A percentile compares a stretch with the other conserved stretches of the same genome.
Evolutionary conservation across 2,797 vertebrate species (phyloP).

Genomic region (Enteromius argenteus): DNA sequence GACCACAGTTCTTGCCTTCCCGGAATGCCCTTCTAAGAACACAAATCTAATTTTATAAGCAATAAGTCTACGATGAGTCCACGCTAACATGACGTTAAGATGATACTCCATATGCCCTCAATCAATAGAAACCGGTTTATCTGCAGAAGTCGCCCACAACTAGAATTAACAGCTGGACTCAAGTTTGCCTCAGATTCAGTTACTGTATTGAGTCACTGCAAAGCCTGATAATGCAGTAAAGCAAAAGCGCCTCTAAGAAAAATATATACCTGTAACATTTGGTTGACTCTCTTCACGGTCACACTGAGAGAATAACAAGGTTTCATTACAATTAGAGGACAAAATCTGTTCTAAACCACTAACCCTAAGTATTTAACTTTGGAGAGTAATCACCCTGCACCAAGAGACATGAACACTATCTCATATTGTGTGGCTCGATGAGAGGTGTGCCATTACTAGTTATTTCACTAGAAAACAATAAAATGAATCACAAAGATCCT

Average conservation of each 20-base stretch:
- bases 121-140: constrained; percentile 34
- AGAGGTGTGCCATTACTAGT: neutral
- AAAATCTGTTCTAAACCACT: constrained; percentile 11
- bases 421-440: neutral
- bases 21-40: neutral
- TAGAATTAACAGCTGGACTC: constrained; percentile 30
- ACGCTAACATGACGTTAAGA: constrained; percentile 20
- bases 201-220: constrained; percentile 18
- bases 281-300: neutral
- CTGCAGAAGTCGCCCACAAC: constrained; percentile 3
- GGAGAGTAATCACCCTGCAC: neutral
- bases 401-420: neutral
- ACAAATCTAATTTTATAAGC: constrained; percentile 32
- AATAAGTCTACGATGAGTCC: constrained; percentile 12
- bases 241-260: neutral
- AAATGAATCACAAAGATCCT: neutral
- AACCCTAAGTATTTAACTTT: neutral
- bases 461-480: neutral
- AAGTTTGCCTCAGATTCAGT: constrained; percentile 24
- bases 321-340: constrained; percentile 14
- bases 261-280: constrained; percentile 2
- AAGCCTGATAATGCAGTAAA: constrained; percentile 17
- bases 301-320: constrained; percentile 2
- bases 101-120: constrained; percentile 16
- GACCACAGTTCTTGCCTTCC: neutral